phyloP scores from a whole-genome alignment of 2,797 vertebrate genomes.

The Clarias fuscus region DNA sequence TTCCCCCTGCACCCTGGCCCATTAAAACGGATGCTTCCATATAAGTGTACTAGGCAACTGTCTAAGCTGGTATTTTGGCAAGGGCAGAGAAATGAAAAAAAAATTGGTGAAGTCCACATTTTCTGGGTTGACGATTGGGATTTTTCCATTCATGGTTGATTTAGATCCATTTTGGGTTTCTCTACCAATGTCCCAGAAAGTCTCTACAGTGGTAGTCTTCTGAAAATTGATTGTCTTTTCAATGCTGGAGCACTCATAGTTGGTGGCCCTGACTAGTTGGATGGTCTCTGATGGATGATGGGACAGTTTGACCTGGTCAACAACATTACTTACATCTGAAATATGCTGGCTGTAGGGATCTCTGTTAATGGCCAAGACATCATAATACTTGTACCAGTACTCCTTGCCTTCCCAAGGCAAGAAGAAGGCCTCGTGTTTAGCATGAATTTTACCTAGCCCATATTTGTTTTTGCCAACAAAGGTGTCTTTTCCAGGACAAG shows the following conservation, averaged over 20 bases:
- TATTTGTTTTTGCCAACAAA: slow-evolving; percentile 79
- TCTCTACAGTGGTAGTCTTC: slow-evolving; percentile 70
- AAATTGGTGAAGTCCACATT: slow-evolving; percentile 65
- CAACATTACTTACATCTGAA: slow-evolving; percentile 59
- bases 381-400: slow-evolving; percentile 77
- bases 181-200: slow-evolving; percentile 75
- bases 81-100: too few relatives aligned
- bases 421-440: slow-evolving; percentile 72
- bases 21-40: too few relatives aligned
- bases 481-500: slow-evolving; percentile 65
- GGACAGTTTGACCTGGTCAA: slow-evolving; percentile 68
- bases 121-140: slow-evolving; percentile 68
- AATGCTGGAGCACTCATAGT: slow-evolving; percentile 72
- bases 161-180: slow-evolving; percentile 68
- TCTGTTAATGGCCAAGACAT: slow-evolving; percentile 70
- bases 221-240: slow-evolving; percentile 69
- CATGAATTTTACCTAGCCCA: slow-evolving; percentile 75
- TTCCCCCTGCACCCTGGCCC: too few relatives aligned
- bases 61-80: too few relatives aligned
- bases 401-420: slow-evolving; percentile 75
- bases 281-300: slow-evolving; percentile 74
- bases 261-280: slow-evolving; percentile 70
- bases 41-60: too few relatives aligned
- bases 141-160: slow-evolving; percentile 70
- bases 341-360: slow-evolving; percentile 68